Conservation (phyloP, 2,888 invertebrate species). For the Heliconius erato region DNA sequence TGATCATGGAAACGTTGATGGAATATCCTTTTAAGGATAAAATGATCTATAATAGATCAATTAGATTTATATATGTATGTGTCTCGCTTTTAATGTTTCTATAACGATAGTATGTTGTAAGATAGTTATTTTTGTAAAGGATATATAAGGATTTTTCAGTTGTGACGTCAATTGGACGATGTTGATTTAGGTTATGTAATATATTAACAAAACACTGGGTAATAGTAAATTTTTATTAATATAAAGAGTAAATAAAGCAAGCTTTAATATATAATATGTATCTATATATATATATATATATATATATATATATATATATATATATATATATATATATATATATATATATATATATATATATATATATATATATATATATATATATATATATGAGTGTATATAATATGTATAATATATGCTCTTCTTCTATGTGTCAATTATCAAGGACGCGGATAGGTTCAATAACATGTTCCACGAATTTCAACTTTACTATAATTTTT, state of each 20-base stretch:
- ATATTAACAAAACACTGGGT: slow-evolving; percentile 53
- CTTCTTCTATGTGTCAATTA: not conserved
- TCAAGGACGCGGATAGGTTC: not conserved
- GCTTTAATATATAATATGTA: not conserved
- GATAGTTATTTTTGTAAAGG: slow-evolving; percentile 19
- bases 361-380: not conserved
- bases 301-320: not conserved
- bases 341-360: not conserved
- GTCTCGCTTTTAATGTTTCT: not conserved
- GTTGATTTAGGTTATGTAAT: slow-evolving; percentile 81
- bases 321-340: not conserved
- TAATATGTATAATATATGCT: not conserved
- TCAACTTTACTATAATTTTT: not conserved
- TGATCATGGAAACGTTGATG: slow-evolving; percentile 50
- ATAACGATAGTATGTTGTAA: not conserved
- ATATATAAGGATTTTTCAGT: slow-evolving; percentile 42
- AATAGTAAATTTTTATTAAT: slow-evolving; percentile 2
- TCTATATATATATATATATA: not conserved
- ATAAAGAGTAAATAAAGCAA: not conserved
- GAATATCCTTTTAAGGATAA: slow-evolving; percentile 22
- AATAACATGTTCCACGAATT: not conserved
- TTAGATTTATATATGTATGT: not conserved
- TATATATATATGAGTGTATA: not conserved
- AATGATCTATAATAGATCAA: slow-evolving; percentile 8
- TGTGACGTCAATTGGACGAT: slow-evolving; percentile 64